Conservation (phyloP, 92 coral and sea anemone genomes). For the Zoanthus gigantus region DNA sequence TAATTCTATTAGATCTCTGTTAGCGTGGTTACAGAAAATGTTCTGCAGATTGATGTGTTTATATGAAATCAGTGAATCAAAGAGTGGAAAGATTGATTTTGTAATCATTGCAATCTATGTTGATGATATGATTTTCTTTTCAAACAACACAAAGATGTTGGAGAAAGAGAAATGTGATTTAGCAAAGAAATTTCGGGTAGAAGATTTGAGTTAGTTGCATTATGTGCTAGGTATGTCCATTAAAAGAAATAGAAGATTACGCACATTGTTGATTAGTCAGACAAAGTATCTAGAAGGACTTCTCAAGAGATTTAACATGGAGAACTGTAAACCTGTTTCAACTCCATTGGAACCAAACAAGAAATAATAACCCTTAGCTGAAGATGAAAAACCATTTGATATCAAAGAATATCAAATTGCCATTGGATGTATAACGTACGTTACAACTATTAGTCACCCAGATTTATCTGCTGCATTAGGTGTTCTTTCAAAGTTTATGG, state of each 20-base stretch:
- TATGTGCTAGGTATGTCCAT: constrained; percentile 12
- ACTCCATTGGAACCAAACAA: constrained; percentile 32
- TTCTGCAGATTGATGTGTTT: constrained; percentile 29
- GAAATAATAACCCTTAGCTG: neutral
- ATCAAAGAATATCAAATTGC: constrained; percentile 10
- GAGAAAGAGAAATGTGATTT: constrained; percentile 10
- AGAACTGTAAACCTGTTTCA: constrained; percentile 40
- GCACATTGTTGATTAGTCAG: constrained; percentile 23
- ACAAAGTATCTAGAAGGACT: constrained; percentile 41
- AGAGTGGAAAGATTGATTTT: constrained; percentile 25
- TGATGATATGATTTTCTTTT: constrained; percentile 30
- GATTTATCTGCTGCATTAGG: constrained; percentile 42
- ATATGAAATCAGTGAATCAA: constrained; percentile 35
- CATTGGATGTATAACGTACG: constrained; percentile 28
- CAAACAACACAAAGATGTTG: constrained; percentile 28
- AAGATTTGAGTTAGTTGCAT: constrained; percentile 26
- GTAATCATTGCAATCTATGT: constrained; percentile 38
- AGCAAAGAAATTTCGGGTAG: constrained; percentile 2
- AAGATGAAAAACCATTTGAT: constrained; percentile 31
- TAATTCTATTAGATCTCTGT: constrained; percentile 23
- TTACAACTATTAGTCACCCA: constrained; percentile 21
- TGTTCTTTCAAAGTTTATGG: constrained; percentile 41
- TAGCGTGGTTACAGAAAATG: constrained; percentile 44
- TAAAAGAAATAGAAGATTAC: constrained; percentile 4
- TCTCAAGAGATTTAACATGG: constrained; percentile 40